Percentiles rank a stretch among this genome's conserved stretches.
These are phyloP conservation scores for Patella pellucida DNA, from an alignment of 2,888 invertebrate genomes.

Conservation along the genomic window DNA sequence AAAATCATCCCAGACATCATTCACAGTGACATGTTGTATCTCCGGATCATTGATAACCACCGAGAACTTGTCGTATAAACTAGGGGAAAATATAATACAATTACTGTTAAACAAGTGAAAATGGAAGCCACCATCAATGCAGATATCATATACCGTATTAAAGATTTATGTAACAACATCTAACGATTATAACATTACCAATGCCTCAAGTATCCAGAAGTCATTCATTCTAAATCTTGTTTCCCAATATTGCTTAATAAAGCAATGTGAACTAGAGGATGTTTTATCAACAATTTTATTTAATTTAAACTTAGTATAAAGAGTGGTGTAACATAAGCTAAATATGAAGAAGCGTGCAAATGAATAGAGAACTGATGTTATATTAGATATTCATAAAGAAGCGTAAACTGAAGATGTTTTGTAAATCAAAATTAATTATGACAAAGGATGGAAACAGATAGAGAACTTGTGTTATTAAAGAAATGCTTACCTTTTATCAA, in stretches of 20 bases:
- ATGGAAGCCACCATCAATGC: slow-evolving; percentile 3
- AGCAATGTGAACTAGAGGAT: too few species aligned
- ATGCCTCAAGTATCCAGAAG: neutral
- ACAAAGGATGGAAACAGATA: slow-evolving; percentile 12
- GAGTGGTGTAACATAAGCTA: too few species aligned
- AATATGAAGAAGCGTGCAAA: too few species aligned
- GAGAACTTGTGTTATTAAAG: neutral
- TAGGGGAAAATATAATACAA: slow-evolving; percentile 28
- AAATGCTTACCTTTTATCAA: slow-evolving; percentile 46
- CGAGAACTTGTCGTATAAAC: slow-evolving; percentile 55
- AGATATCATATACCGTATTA: too few species aligned
- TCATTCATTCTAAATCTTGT: neutral
- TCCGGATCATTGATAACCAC: slow-evolving; percentile 48
- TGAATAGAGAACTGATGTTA: too few species aligned
- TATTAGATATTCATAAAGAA: neutral
- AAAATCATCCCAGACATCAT: slow-evolving; percentile 58
- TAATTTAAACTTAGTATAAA: too few species aligned
- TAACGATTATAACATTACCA: neutral
- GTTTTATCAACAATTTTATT: too few species aligned
- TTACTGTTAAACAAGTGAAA: neutral
- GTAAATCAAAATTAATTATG: slow-evolving; percentile 6
- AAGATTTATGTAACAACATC: neutral
- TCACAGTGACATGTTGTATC: slow-evolving; percentile 40
- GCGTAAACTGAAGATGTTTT: neutral
- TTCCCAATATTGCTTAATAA: too few species aligned